Base-by-base conservation (phyloP, 2,113 vertebrate genomes). In the Vanacampus margaritifer region DNA sequence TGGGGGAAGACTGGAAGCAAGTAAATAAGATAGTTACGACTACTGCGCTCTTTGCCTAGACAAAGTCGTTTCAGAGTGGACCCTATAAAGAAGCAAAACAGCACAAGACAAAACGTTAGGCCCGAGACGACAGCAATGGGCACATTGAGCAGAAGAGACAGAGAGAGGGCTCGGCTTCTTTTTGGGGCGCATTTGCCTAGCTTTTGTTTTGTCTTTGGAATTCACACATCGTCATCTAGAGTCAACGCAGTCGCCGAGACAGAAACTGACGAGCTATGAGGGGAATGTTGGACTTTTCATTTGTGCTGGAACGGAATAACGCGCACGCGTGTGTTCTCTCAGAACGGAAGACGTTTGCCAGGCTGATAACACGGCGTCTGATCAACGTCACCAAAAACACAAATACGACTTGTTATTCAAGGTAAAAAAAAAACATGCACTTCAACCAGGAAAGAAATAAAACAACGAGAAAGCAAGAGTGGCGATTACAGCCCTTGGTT, bases 41-140 rank as follows among this genome's bases (percentile, higher is more conserved):
- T 96, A 95, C 94, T 97, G 94, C 95, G 96, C 88, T 98, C 95
- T 97, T 98, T 98, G 94, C 96, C 95, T 94, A 98, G 95, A 95
- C 96, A 98, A 91, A 98, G 95, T 92, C 96, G 96, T 95, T 98
- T 98, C 95, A 98, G 92, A 92, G 96, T 96, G 90, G 95, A 97
- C 96, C 96, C 96, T 98, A 95, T 90, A 94, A 87, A 65, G 93
- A 89, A 91, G 94, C 92, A 96, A 93, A 93, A 97, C 89, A 94
- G 94, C 94, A 98, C 92, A 96, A 95, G 93, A 98, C 94, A 98
- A 84, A 95, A 87, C 90, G 94, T 99, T 98, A 99, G 93, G 93
- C 89, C 85, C 7, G 26, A 71, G 78, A 91, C 91, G 92, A 90
- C 82, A 89, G 66, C 79, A 83, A 76, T 90, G 85, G 69, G 92